These are phyloP conservation scores for Chaetophractus vellerosus DNA, from an alignment of 2,797 vertebrate species.

Conservation along the genomic window DNA sequence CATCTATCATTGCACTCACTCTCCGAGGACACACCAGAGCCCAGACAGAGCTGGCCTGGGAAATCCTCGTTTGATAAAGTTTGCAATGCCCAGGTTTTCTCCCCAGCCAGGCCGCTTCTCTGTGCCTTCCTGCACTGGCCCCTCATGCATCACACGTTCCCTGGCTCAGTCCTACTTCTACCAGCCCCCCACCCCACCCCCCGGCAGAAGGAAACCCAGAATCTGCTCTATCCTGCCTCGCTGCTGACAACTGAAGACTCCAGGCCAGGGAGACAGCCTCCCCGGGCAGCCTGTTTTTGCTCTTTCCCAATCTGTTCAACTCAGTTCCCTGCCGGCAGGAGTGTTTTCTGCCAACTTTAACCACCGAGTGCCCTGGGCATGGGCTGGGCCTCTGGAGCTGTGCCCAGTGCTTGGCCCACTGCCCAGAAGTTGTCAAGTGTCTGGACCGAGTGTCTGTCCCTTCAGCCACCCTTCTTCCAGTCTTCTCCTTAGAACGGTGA, in stretches of 20 bases:
- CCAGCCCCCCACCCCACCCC: not conserved
- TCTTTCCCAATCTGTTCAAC: constrained; percentile 81
- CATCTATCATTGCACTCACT: not conserved
- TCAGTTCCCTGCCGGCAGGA: constrained; percentile 76
- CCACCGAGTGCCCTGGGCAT: constrained; percentile 75
- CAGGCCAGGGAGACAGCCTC: constrained; percentile 70
- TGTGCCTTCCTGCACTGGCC: not conserved
- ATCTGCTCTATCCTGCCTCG: constrained; percentile 22
- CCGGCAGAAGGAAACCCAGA: not conserved
- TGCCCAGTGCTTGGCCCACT: constrained; percentile 71
- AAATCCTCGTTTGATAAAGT: not conserved
- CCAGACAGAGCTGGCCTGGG: not conserved
- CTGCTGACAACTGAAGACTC: constrained; percentile 61
- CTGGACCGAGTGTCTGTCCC: constrained; percentile 73
- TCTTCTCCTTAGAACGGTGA: constrained; percentile 69
- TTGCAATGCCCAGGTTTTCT: not conserved
- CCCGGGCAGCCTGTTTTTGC: constrained; percentile 76
- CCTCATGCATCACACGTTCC: not conserved
- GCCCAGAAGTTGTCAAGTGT: constrained; percentile 79
- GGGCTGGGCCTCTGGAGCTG: constrained; percentile 75
- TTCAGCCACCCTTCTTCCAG: constrained; percentile 66
- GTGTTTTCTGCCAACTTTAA: constrained; percentile 72
- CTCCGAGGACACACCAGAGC: not conserved
- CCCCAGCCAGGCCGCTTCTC: not conserved
- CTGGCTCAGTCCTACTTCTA: not conserved